These are phyloP conservation scores for Cranoglanis bouderius DNA, from an alignment of 2,113 vertebrate species.

Conservation along the genomic window DNA sequence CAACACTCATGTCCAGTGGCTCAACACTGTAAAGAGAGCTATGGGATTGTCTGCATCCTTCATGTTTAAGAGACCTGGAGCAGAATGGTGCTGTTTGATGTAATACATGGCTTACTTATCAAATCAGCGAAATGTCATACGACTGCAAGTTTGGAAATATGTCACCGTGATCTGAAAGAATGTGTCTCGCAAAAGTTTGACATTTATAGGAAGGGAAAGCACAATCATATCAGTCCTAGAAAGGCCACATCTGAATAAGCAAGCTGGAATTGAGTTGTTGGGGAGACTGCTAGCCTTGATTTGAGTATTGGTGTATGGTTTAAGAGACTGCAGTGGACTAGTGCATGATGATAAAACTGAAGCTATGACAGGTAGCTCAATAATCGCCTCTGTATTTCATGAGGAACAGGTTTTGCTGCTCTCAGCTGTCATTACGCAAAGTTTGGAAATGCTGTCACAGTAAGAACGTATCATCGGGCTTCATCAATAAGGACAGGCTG, in stretches of 20 bases:
- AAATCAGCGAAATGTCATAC: neutral
- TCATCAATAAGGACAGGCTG: neutral
- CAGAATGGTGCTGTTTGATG: neutral
- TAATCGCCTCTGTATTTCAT: neutral
- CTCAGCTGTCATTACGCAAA: neutral
- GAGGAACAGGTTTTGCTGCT: neutral
- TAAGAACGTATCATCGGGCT: neutral
- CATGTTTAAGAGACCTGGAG: neutral
- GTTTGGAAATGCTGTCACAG: neutral
- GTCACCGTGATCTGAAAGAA: neutral
- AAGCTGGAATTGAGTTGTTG: neutral
- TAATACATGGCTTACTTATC: neutral
- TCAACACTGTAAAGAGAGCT: neutral
- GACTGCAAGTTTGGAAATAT: neutral
- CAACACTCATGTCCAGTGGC: neutral
- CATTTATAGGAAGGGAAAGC: neutral
- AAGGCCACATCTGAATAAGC: neutral
- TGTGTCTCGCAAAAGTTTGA: neutral
- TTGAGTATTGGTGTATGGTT: neutral
- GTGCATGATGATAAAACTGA: slow-evolving; percentile 1
- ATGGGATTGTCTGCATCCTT: neutral
- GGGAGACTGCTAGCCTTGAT: neutral
- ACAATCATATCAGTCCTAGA: neutral
- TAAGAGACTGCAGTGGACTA: neutral
- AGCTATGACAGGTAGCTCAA: neutral